Conservation (phyloP, 2,113 vertebrate genomes). For the Catharus bicknelli region DNA sequence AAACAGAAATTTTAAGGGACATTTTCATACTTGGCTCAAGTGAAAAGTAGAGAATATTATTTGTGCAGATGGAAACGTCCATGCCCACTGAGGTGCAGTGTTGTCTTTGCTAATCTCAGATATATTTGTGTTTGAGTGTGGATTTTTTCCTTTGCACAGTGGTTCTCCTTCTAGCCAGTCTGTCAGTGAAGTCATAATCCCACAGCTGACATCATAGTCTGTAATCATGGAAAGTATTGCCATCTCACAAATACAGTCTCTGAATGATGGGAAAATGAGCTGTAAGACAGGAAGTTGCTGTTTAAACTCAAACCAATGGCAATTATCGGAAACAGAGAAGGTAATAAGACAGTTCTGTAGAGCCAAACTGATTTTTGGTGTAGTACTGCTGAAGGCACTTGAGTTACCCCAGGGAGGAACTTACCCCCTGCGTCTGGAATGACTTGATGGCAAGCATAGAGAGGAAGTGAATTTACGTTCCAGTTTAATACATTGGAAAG, state of each 20-base stretch:
- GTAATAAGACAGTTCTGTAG: background rate
- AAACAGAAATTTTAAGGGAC: background rate
- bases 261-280: background rate
- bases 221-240: conserved; percentile 1
- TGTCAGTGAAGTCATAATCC: conserved; percentile 14
- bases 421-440: conserved; percentile 34
- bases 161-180: background rate
- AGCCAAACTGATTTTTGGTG: conserved; percentile 4
- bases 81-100: background rate
- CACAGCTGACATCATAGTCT: background rate
- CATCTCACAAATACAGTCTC: background rate
- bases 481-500: conserved; percentile 59
- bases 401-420: conserved; percentile 12
- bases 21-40: background rate
- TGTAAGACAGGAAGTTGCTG: conserved; percentile 6
- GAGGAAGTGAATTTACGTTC: conserved; percentile 57
- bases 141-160: background rate
- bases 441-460: conserved; percentile 54
- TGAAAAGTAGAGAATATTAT: background rate
- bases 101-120: conserved; percentile 45
- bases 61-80: background rate
- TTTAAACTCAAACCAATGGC: conserved; percentile 31
- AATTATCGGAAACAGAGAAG: conserved; percentile 38
- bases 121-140: conserved; percentile 4
- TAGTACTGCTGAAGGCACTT: conserved; percentile 21